Conservation (phyloP, 1,140 invertebrate species). For the Chionoecetes opilio region DNA sequence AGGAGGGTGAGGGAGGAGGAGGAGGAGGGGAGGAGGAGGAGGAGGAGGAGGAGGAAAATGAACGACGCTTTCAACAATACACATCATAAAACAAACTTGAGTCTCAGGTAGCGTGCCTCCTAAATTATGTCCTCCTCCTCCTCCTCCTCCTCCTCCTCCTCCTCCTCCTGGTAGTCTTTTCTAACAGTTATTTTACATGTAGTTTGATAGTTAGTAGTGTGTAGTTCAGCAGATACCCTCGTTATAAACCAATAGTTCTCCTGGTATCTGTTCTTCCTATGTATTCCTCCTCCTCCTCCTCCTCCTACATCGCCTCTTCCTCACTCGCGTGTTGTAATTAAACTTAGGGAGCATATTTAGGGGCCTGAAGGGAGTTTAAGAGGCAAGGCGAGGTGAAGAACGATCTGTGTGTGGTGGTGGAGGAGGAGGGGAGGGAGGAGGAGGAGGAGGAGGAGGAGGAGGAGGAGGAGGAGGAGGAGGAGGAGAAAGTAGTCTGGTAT, state of each 20-base stretch:
- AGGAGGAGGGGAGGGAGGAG: neutral
- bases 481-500: neutral
- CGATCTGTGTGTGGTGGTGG: neutral
- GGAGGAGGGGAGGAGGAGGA: neutral
- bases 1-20: neutral
- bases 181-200: no score
- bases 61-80: neutral
- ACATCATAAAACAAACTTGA: constrained; percentile 30
- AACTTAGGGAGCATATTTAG: constrained; percentile 4
- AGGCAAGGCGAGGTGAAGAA: neutral
- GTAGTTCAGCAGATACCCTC: no score
- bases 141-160: neutral
- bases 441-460: neutral
- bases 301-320: neutral
- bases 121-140: constrained; percentile 19
- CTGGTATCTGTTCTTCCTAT: no score
- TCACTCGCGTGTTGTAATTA: constrained; percentile 4
- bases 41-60: neutral
- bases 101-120: neutral
- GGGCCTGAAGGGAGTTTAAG: neutral
- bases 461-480: neutral
- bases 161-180: no score
- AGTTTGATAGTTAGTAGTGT: no score
- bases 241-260: no score
- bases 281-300: neutral